These are phyloP conservation scores for Podotricha telesiphe DNA, from an alignment of 2,888 invertebrate species.

Conservation along the genomic window DNA sequence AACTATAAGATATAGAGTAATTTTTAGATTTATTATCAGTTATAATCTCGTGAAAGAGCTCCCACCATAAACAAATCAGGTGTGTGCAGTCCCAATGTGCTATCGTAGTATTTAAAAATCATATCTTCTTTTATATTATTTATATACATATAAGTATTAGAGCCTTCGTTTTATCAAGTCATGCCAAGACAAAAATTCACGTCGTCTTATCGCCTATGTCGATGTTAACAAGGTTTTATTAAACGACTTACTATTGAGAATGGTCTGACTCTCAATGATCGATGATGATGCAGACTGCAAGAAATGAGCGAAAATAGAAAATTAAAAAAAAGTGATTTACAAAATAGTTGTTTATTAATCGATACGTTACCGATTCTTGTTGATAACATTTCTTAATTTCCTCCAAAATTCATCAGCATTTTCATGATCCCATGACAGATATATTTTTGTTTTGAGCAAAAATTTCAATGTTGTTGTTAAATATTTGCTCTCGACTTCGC, in stretches of 20 bases:
- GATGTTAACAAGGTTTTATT: background rate
- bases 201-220: no score
- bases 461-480: slow-evolving; percentile 85
- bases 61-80: no score
- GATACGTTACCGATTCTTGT: slow-evolving; percentile 42
- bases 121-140: background rate
- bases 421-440: slow-evolving; percentile 84
- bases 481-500: slow-evolving; percentile 81
- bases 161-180: no score
- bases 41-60: no score
- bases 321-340: background rate
- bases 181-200: no score
- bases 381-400: slow-evolving; percentile 65
- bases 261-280: no score
- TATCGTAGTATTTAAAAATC: no score
- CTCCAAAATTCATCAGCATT: slow-evolving; percentile 72
- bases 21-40: no score
- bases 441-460: slow-evolving; percentile 86
- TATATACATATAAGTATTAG: background rate
- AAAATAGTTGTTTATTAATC: slow-evolving; percentile 13
- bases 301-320: background rate
- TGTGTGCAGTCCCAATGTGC: no score
- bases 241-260: background rate
- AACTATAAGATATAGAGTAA: no score
- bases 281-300: no score